Conservation (phyloP, 2,797 vertebrate species). For the Gymnopithys bicolor region DNA sequence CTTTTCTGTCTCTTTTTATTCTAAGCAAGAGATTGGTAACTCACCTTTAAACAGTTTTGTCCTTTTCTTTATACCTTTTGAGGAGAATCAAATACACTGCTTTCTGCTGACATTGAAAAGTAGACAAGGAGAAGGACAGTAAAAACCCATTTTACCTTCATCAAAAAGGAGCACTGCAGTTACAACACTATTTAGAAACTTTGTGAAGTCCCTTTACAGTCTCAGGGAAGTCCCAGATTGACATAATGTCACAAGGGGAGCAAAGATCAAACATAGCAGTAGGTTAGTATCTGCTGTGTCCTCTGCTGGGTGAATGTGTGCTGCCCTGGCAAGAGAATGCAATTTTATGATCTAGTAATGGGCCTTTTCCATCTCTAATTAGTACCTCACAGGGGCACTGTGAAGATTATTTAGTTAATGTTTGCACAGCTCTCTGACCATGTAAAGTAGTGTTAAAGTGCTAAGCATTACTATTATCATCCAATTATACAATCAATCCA, state of each 20-base stretch:
- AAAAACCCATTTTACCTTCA: background rate
- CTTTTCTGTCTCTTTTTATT: background rate
- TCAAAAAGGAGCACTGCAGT: background rate
- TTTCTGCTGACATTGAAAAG: constrained; percentile 15
- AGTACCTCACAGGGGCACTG: background rate
- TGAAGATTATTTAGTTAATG: constrained; percentile 54
- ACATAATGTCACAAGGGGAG: background rate
- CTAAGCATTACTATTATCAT: constrained; percentile 28
- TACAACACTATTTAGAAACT: background rate
- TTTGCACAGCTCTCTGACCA: constrained; percentile 38
- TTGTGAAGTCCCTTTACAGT: background rate
- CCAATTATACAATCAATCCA: constrained; percentile 39
- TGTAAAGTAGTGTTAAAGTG: constrained; percentile 30
- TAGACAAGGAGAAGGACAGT: background rate
- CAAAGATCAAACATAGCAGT: background rate
- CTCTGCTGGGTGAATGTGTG: background rate
- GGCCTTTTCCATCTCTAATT: constrained; percentile 35
- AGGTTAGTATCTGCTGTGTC: constrained; percentile 1
- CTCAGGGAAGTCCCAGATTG: background rate
- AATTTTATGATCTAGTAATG: constrained; percentile 30
- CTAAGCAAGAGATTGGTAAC: background rate
- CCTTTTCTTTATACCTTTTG: background rate
- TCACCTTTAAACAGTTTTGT: background rate
- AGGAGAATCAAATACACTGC: background rate
- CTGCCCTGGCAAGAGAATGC: background rate